A percentile compares a stretch with the other conserved stretches of the same genome.
phyloP scores from a whole-genome alignment of 2,888 invertebrate genomes.

The Anaspis maculata region DNA sequence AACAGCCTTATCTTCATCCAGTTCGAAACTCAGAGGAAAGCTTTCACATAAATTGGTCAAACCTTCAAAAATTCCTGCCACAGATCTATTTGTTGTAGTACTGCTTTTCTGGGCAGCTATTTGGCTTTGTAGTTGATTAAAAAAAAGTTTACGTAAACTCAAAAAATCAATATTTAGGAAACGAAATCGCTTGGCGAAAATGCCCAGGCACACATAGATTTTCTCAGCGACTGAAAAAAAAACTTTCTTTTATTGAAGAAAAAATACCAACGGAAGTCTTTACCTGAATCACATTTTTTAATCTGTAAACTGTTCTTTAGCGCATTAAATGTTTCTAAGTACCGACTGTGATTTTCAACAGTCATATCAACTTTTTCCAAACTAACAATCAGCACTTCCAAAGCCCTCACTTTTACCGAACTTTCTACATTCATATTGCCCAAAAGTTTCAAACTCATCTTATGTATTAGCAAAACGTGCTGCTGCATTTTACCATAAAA shows the following conservation, averaged over 20 bases:
- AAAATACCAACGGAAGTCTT: slow-evolving; percentile 25
- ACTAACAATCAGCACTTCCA: slow-evolving; percentile 25
- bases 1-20: slow-evolving; percentile 17
- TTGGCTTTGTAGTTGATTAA: slow-evolving; percentile 16
- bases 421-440: slow-evolving; percentile 16
- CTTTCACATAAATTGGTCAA: slow-evolving; percentile 28
- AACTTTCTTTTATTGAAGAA: too few relatives aligned
- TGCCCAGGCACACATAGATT: too few relatives aligned
- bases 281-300: slow-evolving; percentile 28
- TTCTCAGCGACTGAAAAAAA: too few relatives aligned
- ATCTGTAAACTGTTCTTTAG: slow-evolving; percentile 16
- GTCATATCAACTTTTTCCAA: slow-evolving; percentile 25
- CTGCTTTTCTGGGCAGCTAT: slow-evolving; percentile 23
- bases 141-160: slow-evolving; percentile 20
- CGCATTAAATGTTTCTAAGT: slow-evolving; percentile 16
- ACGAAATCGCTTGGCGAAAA: too few relatives aligned
- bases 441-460: slow-evolving; percentile 24
- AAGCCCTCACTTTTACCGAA: slow-evolving; percentile 29
- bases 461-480: slow-evolving; percentile 26
- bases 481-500: slow-evolving; percentile 26
- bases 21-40: slow-evolving; percentile 21
- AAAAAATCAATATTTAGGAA: too few relatives aligned
- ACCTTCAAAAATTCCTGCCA: slow-evolving; percentile 27
- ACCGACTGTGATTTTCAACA: slow-evolving; percentile 18
- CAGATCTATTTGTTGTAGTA: too few relatives aligned